Conservation (phyloP, 2,113 vertebrate species). For the Tragelaphus scriptus region DNA sequence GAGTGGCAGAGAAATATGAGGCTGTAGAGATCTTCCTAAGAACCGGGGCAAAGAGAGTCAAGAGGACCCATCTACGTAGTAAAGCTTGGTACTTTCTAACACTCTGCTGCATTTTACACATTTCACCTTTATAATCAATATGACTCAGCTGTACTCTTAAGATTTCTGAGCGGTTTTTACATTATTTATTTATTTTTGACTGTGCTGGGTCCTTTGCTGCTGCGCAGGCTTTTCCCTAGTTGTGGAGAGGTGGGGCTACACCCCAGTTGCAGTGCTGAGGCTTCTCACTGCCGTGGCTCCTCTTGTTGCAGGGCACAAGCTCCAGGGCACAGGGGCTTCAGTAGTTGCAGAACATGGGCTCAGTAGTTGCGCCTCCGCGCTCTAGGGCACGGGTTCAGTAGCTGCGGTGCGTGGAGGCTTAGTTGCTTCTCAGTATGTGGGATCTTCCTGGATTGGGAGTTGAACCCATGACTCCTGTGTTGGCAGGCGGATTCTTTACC, state of each 20-base stretch:
- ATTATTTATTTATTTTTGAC: neutral
- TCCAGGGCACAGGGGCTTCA: neutral
- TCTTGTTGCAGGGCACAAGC: neutral
- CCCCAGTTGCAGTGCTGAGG: neutral
- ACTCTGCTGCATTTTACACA: neutral
- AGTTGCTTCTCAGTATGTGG: neutral
- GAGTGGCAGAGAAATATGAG: neutral
- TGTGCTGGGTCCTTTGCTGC: neutral
- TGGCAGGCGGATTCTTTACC: neutral
- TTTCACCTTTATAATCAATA: neutral
- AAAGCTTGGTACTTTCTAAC: neutral
- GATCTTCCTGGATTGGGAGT: neutral
- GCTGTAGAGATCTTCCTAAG: neutral
- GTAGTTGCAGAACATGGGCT: neutral
- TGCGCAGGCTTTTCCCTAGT: neutral
- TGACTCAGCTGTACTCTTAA: neutral
- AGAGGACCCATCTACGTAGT: neutral
- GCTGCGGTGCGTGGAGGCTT: neutral
- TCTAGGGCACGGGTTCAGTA: neutral
- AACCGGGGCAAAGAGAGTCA: neutral
- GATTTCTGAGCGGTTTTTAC: neutral
- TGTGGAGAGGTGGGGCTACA: neutral
- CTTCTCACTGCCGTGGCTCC: neutral
- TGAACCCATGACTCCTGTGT: neutral
- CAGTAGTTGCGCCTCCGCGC: neutral